Percentiles rank a stretch among this genome's conserved stretches.
These are phyloP conservation scores for Pollimyrus isidori DNA, from an alignment of 2,113 vertebrate genomes.

Conservation along the genomic window DNA sequence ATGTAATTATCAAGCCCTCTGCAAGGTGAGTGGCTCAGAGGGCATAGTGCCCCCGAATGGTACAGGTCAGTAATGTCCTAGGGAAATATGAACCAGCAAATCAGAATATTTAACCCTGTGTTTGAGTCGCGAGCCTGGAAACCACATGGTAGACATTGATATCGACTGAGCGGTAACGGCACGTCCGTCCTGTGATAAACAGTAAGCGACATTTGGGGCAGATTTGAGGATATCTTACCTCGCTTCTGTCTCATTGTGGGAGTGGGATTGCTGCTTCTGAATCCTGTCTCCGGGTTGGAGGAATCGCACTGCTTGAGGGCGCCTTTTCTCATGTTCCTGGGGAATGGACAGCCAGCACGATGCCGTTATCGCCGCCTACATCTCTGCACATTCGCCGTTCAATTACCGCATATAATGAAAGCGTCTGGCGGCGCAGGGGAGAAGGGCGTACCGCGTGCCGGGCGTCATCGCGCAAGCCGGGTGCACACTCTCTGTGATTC, in stretches of 20 bases:
- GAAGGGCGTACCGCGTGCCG: conserved; percentile 50
- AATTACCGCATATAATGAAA: neutral
- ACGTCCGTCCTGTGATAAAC: neutral
- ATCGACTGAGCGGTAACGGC: neutral
- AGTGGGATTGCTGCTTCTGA: conserved; percentile 67
- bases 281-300: conserved; percentile 68
- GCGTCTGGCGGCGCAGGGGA: neutral
- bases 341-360: neutral
- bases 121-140: neutral
- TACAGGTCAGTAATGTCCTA: neutral
- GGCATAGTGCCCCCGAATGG: neutral
- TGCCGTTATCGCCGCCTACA: neutral
- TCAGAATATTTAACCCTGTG: neutral
- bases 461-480: conserved; percentile 70
- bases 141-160: neutral
- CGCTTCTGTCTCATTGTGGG: conserved; percentile 71
- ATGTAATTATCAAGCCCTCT: conserved; percentile 11
- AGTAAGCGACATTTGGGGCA: neutral
- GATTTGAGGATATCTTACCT: conserved; percentile 57
- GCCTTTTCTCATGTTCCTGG: conserved; percentile 69
- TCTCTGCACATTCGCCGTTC: neutral
- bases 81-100: neutral
- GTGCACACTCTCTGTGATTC: conserved; percentile 72
- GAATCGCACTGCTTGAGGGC: conserved; percentile 67
- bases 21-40: neutral